Base-by-base conservation (phyloP, 2,113 vertebrate species). In the Zosterops lateralis region DNA sequence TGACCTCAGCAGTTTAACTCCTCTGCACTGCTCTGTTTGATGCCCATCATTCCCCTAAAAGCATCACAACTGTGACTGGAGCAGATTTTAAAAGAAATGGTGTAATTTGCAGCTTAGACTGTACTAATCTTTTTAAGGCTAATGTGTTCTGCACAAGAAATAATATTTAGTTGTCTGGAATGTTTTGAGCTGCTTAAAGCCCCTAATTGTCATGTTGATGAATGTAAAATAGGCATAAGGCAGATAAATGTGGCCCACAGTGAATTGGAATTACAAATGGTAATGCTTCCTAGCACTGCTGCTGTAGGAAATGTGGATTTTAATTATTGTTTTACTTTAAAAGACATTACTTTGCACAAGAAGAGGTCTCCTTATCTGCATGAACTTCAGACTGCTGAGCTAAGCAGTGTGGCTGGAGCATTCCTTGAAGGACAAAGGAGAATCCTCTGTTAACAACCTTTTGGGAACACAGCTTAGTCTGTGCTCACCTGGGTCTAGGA, bases 181-280 rank as follows among this genome's bases (percentile, higher is more conserved):
- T 44, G 65, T 58, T 89, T 86, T 71, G 83, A 95, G 88, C 88
- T 66, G 65, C 75, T 93, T 90, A 67, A 95, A 90, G 74, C 10
- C 47, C 68, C 48, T 88, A 84, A 76, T 88, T 94, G 95, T 84
- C 92, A 78, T 67, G 87, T 93, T 89, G 90, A 96, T 86, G 72
- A 90, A 84, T 75, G 65, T 50, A 94, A 90, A 93, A 77, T 47
- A 78, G 68, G 56, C 56, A n/a, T 14, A 67, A 28, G 80, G 76
- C 64, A 84, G 85, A 74, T 44, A 74, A 90, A 81, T 51, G 38
- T 80, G 82, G 54, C 47, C 93, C 79, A 60, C 24, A 20, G 83
- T 83, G 85, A 74, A 67, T 45, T 90, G 56, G 40, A 38, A 58
- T 95, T 92, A 93, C 32, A 77, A 95, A 80, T 29, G 34, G 38